Base-by-base conservation (phyloP, 2,113 vertebrate species). In the Asarcornis scutulata region DNA sequence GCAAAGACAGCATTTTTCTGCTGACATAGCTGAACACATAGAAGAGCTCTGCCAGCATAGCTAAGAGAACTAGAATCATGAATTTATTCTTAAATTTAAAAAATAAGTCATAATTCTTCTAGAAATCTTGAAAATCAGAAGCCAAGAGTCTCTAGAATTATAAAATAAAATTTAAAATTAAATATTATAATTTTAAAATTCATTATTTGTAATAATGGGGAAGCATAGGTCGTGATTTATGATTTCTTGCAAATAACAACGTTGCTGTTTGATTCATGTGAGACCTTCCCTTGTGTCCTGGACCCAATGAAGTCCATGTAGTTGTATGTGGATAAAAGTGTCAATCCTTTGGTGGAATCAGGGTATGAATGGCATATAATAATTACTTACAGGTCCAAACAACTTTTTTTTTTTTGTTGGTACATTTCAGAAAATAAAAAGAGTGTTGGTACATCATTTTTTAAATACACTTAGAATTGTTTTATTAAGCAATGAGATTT, bases 401-500 rank as follows among this genome's bases (percentile, higher is more conserved):
- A 13, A 32, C 6, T 14, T 29, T 42, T 27, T 6, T 6, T 17
- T 29, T 69, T 46, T 46, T 46, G 16, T 44, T 64, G 9, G 3
- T 67, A 36, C 21, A 71, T 76, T 62, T 55, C 9, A 80, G 56
- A 40, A 92, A 91, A 76, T 26, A 63, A 56, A 13, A 14, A 7
- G 6, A 68, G 9, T 52, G 32, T 59, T 32, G 10, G 29, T 46
- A 67, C 20, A 20, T 93, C 17, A 6, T 77, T 83, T 82, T 25
- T 72, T 75, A 83, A 68, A 40, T 53, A 62, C 36, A 4, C 5
- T 21, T 48, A 52, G 3, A 60, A 40, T 34, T 52, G 27, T 80
- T 93, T 97, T 73, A 91, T 90, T 48, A 93, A 93, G 69, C 50
- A 83, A 82, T 13, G 89, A 68, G 55, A 14, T 94, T 95, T 94